Percentiles rank a stretch among this genome's conserved stretches.
phyloP scores from a whole-genome alignment of 53 echinoderm and acorn worm species.

The Antedon mediterranea region DNA sequence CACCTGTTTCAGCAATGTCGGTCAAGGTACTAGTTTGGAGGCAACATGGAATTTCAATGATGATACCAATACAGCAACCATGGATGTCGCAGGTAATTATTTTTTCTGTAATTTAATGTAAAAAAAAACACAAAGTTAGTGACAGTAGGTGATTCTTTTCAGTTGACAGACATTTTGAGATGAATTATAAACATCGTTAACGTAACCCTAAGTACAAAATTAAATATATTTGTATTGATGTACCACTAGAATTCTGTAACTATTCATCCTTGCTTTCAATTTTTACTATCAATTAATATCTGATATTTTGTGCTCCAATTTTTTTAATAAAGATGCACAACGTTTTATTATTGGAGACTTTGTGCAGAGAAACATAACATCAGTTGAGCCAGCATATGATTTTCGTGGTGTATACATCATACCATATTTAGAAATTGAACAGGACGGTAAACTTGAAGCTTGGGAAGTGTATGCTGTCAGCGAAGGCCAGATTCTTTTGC shows the following conservation, averaged over 20 bases:
- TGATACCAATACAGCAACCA: constrained; percentile 10
- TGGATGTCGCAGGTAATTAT: constrained; percentile 45
- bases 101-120: too few relatives aligned
- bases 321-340: constrained; percentile 37
- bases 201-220: too few relatives aligned
- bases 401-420: constrained; percentile 38
- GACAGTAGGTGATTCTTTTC: too few relatives aligned
- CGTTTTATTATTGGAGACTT: constrained; percentile 40
- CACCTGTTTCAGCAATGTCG: constrained; percentile 24
- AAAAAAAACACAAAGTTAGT: too few relatives aligned
- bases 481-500: constrained; percentile 44
- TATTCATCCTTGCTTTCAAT: too few relatives aligned
- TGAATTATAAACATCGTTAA: too few relatives aligned
- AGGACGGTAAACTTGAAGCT: constrained; percentile 45
- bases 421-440: constrained; percentile 23
- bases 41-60: constrained; percentile 54
- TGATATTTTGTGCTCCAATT: not conserved
- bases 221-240: too few relatives aligned
- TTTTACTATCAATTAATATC: not conserved
- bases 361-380: constrained; percentile 34
- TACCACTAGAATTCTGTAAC: too few relatives aligned
- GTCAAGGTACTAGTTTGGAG: constrained; percentile 33
- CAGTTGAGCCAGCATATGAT: constrained; percentile 14
- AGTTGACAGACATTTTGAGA: too few relatives aligned
- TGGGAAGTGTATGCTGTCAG: constrained; percentile 58